Evolutionary conservation across 1,140 invertebrate species (phyloP).

Genomic region (Vanessa atalanta): DNA sequence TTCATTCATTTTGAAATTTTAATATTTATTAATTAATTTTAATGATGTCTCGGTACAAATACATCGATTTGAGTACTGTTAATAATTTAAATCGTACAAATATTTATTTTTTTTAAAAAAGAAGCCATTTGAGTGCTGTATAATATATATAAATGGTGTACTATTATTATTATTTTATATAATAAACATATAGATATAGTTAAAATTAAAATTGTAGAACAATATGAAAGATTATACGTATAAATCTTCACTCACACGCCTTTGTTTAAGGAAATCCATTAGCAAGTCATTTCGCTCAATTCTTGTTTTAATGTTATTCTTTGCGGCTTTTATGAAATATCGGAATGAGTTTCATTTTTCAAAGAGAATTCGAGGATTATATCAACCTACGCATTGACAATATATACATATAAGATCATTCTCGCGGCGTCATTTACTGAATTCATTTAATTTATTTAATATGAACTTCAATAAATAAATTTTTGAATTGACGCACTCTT

Average conservation of each 20-base stretch:
- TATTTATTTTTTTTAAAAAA: too few relatives aligned
- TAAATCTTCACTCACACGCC: slow-evolving; percentile 5
- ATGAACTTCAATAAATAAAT: too few relatives aligned
- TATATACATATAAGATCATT: neutral
- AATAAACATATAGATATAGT: too few relatives aligned
- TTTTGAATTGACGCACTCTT: too few relatives aligned
- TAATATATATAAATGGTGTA: too few relatives aligned
- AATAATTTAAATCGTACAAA: neutral
- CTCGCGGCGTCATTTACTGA: too few relatives aligned
- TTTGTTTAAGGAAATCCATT: slow-evolving; percentile 20
- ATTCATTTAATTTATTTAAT: too few relatives aligned
- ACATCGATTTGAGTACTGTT: neutral
- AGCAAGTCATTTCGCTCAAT: slow-evolving; percentile 11
- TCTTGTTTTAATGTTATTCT: neutral
- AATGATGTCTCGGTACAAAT: too few relatives aligned
- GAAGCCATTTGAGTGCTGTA: too few relatives aligned
- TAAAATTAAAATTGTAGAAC: neutral
- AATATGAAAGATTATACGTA: neutral
- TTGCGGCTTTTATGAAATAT: neutral
- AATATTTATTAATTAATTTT: too few relatives aligned
- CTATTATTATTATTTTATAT: too few relatives aligned
- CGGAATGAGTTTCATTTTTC: neutral
- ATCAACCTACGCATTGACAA: neutral
- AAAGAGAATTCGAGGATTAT: neutral
- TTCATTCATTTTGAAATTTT: too few relatives aligned